Evolutionary conservation across 2,113 vertebrate genomes (phyloP).

Genomic region (Atrichornis clamosus): DNA sequence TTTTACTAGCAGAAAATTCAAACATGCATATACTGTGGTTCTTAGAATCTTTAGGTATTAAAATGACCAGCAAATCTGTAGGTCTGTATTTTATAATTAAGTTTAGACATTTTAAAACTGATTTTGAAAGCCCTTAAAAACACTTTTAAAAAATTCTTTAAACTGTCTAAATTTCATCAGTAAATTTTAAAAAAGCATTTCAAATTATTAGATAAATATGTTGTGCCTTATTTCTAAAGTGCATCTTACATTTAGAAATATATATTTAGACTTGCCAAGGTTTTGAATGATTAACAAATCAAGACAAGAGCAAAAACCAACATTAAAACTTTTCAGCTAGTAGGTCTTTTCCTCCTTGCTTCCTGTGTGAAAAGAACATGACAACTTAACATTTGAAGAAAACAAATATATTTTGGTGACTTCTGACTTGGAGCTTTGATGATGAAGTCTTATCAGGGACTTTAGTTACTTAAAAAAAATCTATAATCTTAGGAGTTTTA

Average conservation of each 20-base stretch:
- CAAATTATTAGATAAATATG: background rate
- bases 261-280: background rate
- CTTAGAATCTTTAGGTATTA: background rate
- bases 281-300: background rate
- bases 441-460: background rate
- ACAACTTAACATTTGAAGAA: background rate
- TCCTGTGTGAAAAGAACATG: background rate
- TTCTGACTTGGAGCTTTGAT: background rate
- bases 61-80: background rate
- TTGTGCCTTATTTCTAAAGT: background rate
- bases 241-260: background rate
- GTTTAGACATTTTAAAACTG: background rate
- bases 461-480: background rate
- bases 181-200: background rate
- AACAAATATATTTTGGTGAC: background rate
- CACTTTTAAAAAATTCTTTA: background rate
- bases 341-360: background rate
- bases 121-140: background rate
- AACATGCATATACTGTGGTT: fast-evolving
- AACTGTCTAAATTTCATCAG: background rate
- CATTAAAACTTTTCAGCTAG: background rate
- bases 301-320: background rate
- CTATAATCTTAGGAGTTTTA: background rate
- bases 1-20: background rate
- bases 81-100: background rate